Base-by-base conservation (phyloP, 2,797 vertebrate species). In the Anolis apletophallus region DNA sequence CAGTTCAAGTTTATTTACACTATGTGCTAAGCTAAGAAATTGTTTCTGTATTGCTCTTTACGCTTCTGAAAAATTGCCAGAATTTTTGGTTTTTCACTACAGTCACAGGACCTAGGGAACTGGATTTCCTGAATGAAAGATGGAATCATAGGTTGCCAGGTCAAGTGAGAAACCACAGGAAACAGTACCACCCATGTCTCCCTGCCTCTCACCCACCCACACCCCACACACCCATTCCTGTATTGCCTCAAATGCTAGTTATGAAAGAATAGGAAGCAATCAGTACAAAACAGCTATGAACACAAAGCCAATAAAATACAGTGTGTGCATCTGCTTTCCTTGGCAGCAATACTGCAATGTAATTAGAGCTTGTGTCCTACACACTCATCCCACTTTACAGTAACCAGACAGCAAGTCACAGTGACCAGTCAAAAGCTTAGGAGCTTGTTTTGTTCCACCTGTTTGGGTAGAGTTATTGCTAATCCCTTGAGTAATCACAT, bases 191-290 rank as follows among this genome's bases (percentile, higher is more conserved):
- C 46, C 12, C 4, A 46, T 2, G 10, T 55, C 3, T 80, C 9
- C 36, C 19, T 3, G 19, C 9, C 40, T 50, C 59, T 32, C 13
- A 19, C 32, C 9, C 16, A 14, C 16, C 54, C 17, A 12, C 36
- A 32, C 13, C 21, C 23, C 26, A 67, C n/a, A 26, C 21, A 54
- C 29, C 14, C n/a, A 21, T 36, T 19, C 19, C 8, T 72, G 3
- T 40, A 72, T 21, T 72, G 16, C 16, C 34, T 80, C 23, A 76
- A 29, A 71, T 54, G 50, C 11, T 12, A 57, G 73, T 83, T 89
- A 88, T 74, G 68, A 78, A 81, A 91, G 90, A 91, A 94, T 84
- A 93, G 86, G 91, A 94, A 95, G 87, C 88, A 89, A 91, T 93
- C 92, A 87, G 81, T 1, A 34, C 81, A 89, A 82, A 89, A 85